A percentile compares a stretch with the other conserved stretches of the same genome.
Conservation (phyloP, 2,888 invertebrate genomes). For the Nebria brevicollis region DNA sequence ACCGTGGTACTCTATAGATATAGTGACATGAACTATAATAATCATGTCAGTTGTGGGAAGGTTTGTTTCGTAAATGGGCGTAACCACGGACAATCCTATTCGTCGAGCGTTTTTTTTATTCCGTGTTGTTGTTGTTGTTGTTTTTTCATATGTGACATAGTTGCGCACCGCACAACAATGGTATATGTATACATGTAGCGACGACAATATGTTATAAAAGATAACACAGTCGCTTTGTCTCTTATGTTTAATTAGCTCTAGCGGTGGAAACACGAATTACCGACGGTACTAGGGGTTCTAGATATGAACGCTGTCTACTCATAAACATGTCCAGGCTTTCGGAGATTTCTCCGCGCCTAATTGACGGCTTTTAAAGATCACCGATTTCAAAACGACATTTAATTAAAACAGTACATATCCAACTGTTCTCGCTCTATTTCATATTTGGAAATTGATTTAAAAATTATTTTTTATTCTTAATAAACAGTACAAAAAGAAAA, state of each 20-base stretch:
- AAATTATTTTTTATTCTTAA: too few species aligned
- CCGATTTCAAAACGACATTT: constrained; percentile 19
- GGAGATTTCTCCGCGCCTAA: constrained; percentile 2
- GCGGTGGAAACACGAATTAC: not conserved
- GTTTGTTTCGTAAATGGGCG: not conserved
- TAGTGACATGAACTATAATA: not conserved
- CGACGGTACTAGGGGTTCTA: not conserved
- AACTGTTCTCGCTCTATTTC: not conserved
- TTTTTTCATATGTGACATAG: not conserved
- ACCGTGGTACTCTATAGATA: not conserved
- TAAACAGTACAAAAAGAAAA: too few species aligned
- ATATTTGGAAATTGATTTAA: not conserved
- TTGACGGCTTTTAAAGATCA: constrained; percentile 22
- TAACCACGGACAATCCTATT: not conserved
- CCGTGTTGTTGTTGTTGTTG: too few species aligned
- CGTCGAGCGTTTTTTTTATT: not conserved
- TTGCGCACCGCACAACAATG: not conserved
- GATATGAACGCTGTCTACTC: not conserved
- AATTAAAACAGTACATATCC: constrained; percentile 8
- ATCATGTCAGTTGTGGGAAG: not conserved
- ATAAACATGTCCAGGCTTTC: constrained; percentile 19
- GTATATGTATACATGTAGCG: not conserved
- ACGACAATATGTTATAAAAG: not conserved
- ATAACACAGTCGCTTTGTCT: not conserved
- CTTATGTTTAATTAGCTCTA: not conserved